These are phyloP conservation scores for Sialis fuliginosa DNA, from an alignment of 2,888 invertebrate species.

Conservation along the genomic window DNA sequence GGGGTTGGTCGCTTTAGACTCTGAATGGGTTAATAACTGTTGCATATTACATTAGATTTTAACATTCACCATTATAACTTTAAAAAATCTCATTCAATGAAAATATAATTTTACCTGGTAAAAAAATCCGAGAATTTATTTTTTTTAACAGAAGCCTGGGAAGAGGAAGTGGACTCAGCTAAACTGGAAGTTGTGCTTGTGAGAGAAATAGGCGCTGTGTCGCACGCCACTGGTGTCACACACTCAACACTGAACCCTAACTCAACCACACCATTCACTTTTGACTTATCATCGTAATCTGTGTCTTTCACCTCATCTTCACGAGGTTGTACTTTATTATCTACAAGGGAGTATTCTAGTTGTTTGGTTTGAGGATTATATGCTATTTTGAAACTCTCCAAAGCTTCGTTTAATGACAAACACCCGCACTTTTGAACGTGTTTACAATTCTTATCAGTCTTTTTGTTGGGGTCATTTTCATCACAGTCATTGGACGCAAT, in stretches of 20 bases:
- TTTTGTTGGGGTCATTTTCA: constrained; percentile 14
- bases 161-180: constrained; percentile 35
- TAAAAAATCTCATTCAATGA: no score
- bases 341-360: constrained; percentile 21
- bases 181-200: constrained; percentile 52
- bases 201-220: constrained; percentile 40
- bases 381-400: constrained; percentile 54
- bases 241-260: no score
- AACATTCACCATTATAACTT: no score
- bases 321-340: constrained; percentile 4
- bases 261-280: not conserved
- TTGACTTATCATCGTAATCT: constrained; percentile 4
- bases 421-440: constrained; percentile 22
- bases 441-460: constrained; percentile 8
- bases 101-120: no score
- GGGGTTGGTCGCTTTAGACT: no score
- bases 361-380: constrained; percentile 60
- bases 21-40: no score
- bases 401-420: constrained; percentile 45
- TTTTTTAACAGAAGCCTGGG: no score
- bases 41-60: no score
- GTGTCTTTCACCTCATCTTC: constrained; percentile 6
- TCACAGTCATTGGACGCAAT: constrained; percentile 14
- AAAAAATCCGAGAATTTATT: no score
- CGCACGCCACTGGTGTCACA: no score